A percentile compares a stretch with the other conserved stretches of the same genome.
Conservation (phyloP, 2,888 invertebrate species). For the Brachypterus glaber region DNA sequence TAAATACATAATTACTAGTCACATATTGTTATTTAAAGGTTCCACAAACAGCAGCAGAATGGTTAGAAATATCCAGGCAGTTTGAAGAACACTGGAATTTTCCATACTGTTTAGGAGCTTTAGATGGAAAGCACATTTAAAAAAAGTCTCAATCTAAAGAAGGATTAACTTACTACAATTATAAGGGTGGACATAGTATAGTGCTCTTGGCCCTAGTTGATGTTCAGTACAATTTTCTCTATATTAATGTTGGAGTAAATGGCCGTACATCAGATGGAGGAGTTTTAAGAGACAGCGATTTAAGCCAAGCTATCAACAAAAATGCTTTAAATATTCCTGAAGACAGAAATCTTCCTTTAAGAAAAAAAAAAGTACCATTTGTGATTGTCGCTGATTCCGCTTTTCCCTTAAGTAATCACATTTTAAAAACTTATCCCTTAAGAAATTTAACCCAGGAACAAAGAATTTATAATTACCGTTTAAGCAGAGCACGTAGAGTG, state of each 20-base stretch:
- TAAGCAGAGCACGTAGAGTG: slow-evolving; percentile 14
- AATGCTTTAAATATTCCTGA: slow-evolving; percentile 9
- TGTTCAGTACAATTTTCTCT: slow-evolving; percentile 24
- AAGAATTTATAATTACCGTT: slow-evolving; percentile 15
- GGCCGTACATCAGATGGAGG: slow-evolving; percentile 26
- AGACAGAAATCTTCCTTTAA: slow-evolving; percentile 10
- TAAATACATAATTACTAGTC: no score
- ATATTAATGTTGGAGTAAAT: slow-evolving; percentile 24
- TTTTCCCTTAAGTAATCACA: slow-evolving; percentile 17
- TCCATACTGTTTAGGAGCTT: slow-evolving; percentile 22
- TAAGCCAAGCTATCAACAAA: background rate
- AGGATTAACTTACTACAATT: slow-evolving; percentile 20
- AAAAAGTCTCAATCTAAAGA: background rate
- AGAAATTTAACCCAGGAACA: slow-evolving; percentile 7
- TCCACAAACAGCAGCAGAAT: slow-evolving; percentile 15
- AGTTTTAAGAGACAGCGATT: background rate
- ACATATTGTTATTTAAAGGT: no score
- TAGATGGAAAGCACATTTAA: slow-evolving; percentile 25
- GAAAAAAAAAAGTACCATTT: slow-evolving; percentile 24
- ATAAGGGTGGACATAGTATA: slow-evolving; percentile 24
- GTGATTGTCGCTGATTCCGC: slow-evolving; percentile 37
- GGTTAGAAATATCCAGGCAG: slow-evolving; percentile 15
- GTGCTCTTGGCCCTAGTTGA: slow-evolving; percentile 25
- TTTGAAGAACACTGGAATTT: slow-evolving; percentile 21
- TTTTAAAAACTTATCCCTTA: slow-evolving; percentile 15